Conservation (phyloP, 2,797 vertebrate species). For the Sebastes jordani region DNA sequence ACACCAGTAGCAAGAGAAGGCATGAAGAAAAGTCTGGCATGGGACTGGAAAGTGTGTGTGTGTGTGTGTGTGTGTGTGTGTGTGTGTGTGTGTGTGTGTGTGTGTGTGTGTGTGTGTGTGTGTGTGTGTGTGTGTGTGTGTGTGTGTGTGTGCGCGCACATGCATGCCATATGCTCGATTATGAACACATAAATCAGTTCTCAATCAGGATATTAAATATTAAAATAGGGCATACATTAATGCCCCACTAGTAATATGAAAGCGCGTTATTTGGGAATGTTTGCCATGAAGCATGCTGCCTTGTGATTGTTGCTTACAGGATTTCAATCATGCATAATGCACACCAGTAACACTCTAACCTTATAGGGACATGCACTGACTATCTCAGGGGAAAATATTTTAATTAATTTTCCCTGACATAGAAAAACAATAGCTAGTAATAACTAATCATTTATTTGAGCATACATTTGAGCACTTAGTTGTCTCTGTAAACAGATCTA, state of each 20-base stretch:
- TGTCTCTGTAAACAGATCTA: background rate
- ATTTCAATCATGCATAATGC: too few relatives aligned
- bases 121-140: background rate
- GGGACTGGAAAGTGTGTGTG: constrained; percentile 2
- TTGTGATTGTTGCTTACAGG: too few relatives aligned
- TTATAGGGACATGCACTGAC: background rate
- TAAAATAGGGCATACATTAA: background rate
- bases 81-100: too few relatives aligned
- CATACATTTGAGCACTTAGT: background rate
- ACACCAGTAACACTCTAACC: too few relatives aligned
- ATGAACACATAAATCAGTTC: constrained; percentile 1
- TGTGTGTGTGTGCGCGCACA: background rate
- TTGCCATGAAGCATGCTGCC: too few relatives aligned
- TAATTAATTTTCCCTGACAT: background rate
- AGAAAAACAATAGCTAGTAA: background rate
- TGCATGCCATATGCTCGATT: background rate
- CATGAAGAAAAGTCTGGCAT: constrained; percentile 33
- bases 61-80: background rate
- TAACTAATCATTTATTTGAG: too few relatives aligned
- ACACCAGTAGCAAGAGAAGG: constrained; percentile 44
- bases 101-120: too few relatives aligned
- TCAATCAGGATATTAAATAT: constrained; percentile 6
- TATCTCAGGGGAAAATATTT: background rate
- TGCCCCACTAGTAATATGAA: too few relatives aligned
- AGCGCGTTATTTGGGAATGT: too few relatives aligned